Percentiles rank a stretch among this genome's conserved stretches.
Conservation (phyloP, 2,888 invertebrate genomes). For the Drosophila ustulata region DNA sequence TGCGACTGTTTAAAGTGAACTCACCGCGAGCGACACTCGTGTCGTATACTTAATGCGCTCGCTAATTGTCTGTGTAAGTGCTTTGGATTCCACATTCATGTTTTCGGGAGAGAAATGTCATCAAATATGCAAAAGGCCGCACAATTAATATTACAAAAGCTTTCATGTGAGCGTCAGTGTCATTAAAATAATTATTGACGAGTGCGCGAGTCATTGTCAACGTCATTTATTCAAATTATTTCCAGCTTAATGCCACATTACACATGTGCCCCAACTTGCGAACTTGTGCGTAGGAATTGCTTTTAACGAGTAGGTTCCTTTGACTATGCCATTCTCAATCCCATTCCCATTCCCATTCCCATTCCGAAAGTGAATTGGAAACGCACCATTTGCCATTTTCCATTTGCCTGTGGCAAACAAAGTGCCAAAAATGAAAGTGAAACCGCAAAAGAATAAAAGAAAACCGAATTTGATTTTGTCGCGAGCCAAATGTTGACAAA, state of each 20-base stretch:
- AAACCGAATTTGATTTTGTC: conserved; percentile 26
- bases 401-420: conserved; percentile 15
- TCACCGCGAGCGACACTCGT: conserved; percentile 1
- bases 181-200: conserved; percentile 68
- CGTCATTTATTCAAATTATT: conserved; percentile 64
- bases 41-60: conserved; percentile 39
- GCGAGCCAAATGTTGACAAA: conserved; percentile 55
- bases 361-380: conserved; percentile 12
- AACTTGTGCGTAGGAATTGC: conserved; percentile 16
- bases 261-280: conserved; percentile 35
- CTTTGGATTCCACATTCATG: conserved; percentile 42
- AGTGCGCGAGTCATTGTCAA: conserved; percentile 38
- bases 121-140: conserved; percentile 53
- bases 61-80: conserved; percentile 47
- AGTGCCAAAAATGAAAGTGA: conserved; percentile 36
- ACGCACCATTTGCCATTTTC: conserved; percentile 12
- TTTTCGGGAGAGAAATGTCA: conserved; percentile 10
- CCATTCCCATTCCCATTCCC: conserved; percentile 8
- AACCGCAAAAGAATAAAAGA: conserved; percentile 13
- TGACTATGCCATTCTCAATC: conserved; percentile 12
- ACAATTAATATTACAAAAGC: conserved; percentile 56
- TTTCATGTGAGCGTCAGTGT: conserved; percentile 37
- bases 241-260: conserved; percentile 64
- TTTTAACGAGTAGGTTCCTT: conserved; percentile 35
- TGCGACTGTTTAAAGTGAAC: conserved; percentile 23